Conservation (phyloP, 2,113 vertebrate genomes). For the Taurulus bubalis region DNA sequence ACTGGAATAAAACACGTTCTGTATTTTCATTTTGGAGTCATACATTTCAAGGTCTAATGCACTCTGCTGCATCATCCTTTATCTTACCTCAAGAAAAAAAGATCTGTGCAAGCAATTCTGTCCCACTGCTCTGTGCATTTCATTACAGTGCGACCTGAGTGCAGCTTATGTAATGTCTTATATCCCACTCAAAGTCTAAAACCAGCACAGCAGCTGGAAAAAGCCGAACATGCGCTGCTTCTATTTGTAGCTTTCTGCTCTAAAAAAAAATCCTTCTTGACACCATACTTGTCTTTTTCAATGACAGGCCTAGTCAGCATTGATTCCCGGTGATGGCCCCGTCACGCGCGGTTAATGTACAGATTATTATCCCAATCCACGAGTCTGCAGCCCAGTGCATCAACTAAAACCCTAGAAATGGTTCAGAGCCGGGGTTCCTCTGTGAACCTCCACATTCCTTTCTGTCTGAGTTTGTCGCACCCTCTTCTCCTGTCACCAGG, state of each 20-base stretch:
- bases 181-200: constrained; percentile 46
- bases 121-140: constrained; percentile 35
- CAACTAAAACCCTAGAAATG: constrained; percentile 8
- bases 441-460: background rate
- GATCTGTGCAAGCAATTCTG: constrained; percentile 34
- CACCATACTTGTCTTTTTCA: constrained; percentile 45
- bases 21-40: constrained; percentile 21
- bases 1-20: background rate
- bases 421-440: constrained; percentile 3
- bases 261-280: constrained; percentile 30
- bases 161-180: constrained; percentile 59
- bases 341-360: constrained; percentile 18
- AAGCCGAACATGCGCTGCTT: constrained; percentile 41
- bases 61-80: constrained; percentile 43
- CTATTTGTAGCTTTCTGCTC: constrained; percentile 42
- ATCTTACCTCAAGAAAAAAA: constrained; percentile 27
- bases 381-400: constrained; percentile 22
- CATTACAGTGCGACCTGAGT: constrained; percentile 38
- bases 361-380: constrained; percentile 43
- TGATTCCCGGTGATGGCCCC: constrained; percentile 34
- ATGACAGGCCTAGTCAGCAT: constrained; percentile 21
- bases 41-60: background rate
- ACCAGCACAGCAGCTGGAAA: constrained; percentile 58
- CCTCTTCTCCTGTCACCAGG: background rate
- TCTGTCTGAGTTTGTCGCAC: constrained; percentile 9